Percentiles rank a stretch among this genome's conserved stretches.
These are phyloP conservation scores for Polymixis lichenea DNA, from an alignment of 2,888 invertebrate genomes.

Conservation along the genomic window DNA sequence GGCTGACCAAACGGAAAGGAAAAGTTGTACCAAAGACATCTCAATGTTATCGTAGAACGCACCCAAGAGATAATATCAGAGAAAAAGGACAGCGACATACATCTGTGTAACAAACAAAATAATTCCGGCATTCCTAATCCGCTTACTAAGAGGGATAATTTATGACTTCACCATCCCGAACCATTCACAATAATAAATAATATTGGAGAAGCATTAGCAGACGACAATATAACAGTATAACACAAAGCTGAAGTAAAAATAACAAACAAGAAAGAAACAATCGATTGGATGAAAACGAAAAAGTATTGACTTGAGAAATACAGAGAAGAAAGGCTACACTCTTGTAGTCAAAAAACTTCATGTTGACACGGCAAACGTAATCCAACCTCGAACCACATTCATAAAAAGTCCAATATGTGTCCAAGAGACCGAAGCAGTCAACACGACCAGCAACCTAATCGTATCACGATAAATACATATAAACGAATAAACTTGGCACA, in stretches of 20 bases:
- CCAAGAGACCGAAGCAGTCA: slow-evolving; percentile 35
- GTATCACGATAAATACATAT: slow-evolving; percentile 68
- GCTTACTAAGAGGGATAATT: slow-evolving; percentile 42
- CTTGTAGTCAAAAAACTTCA: slow-evolving; percentile 24
- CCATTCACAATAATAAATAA: slow-evolving; percentile 43
- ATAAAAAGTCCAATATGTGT: slow-evolving; percentile 49
- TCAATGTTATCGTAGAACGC: slow-evolving; percentile 2
- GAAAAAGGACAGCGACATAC: slow-evolving; percentile 16
- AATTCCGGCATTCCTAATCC: slow-evolving; percentile 50
- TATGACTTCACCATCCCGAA: slow-evolving; percentile 34
- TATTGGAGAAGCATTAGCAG: slow-evolving; percentile 44
- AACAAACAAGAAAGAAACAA: slow-evolving; percentile 24
- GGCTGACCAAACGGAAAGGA: not conserved
- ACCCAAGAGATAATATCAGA: slow-evolving; percentile 16
- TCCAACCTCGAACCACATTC: slow-evolving; percentile 24
- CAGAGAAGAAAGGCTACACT: slow-evolving; percentile 6
- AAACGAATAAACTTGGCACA: slow-evolving; percentile 68
- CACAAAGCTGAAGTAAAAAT: slow-evolving; percentile 28
- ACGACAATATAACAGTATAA: slow-evolving; percentile 24
- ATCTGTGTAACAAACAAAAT: slow-evolving; percentile 40
- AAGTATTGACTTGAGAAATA: slow-evolving; percentile 27
- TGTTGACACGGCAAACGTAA: slow-evolving; percentile 43
- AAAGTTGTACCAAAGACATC: not conserved
- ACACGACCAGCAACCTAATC: slow-evolving; percentile 59
- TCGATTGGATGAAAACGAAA: slow-evolving; percentile 4